Conservation (phyloP, 1,140 invertebrate species). For the Bombus superbus region DNA sequence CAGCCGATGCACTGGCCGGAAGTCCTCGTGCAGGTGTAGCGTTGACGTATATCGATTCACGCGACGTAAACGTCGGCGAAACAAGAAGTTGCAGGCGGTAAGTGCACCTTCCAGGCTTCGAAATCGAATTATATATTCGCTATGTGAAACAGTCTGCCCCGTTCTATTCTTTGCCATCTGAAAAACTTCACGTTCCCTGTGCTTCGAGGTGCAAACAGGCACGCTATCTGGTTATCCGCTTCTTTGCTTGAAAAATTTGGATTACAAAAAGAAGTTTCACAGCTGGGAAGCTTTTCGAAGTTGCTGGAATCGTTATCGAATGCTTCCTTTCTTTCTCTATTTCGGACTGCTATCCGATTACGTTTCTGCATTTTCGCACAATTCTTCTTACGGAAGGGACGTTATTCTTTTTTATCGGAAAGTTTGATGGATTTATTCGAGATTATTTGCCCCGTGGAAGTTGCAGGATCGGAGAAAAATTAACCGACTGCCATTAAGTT, state of each 20-base stretch:
- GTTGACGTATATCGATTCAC: conserved; percentile 46
- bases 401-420: neutral
- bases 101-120: conserved; percentile 40
- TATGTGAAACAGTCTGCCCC: neutral
- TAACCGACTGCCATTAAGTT: neutral
- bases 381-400: neutral
- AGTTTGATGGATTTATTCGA: neutral
- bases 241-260: neutral
- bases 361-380: neutral
- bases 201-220: neutral
- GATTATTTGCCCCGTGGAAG: neutral
- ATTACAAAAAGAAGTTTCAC: neutral
- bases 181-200: conserved; percentile 11
- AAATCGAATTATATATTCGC: conserved; percentile 56
- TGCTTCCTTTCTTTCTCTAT: neutral
- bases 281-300: neutral
- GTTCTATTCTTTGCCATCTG: neutral
- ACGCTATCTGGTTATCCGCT: neutral
- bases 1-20: neutral
- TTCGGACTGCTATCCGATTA: neutral
- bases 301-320: neutral
- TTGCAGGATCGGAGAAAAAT: neutral
- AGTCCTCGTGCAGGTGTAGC: neutral
- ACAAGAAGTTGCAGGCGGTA: conserved; percentile 21
- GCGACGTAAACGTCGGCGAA: conserved; percentile 30